Percentiles rank a stretch among this genome's conserved stretches.
These are phyloP conservation scores for Pseudococcus jackbeardsleyi DNA, from an alignment of 2,888 invertebrate genomes.

Conservation along the genomic window DNA sequence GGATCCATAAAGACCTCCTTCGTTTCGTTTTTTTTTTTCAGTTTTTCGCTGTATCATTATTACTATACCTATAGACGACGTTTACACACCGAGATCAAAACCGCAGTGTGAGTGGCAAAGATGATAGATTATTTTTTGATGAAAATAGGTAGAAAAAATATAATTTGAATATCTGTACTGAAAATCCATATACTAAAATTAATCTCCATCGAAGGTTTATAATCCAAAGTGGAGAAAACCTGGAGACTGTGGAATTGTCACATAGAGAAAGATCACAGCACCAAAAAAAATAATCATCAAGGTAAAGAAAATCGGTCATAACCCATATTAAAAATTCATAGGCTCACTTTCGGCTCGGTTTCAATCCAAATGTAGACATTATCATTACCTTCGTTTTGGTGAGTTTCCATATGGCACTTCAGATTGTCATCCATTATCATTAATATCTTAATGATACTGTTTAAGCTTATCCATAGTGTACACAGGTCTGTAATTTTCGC, in stretches of 20 bases:
- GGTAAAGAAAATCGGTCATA: slow-evolving; percentile 42
- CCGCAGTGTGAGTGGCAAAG: slow-evolving; percentile 21
- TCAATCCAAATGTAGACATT: slow-evolving; percentile 54
- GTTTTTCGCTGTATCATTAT: slow-evolving; percentile 50
- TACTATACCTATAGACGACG: slow-evolving; percentile 14
- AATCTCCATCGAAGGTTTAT: background rate
- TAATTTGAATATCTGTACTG: background rate
- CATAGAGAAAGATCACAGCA: background rate
- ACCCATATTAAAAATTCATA: slow-evolving; percentile 59
- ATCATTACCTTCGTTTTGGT: slow-evolving; percentile 63
- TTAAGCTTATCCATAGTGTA: slow-evolving; percentile 58
- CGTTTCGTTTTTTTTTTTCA: slow-evolving; percentile 17
- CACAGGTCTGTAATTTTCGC: slow-evolving; percentile 63
- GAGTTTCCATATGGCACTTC: slow-evolving; percentile 60
- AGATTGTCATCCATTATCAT: slow-evolving; percentile 63
- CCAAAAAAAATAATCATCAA: background rate
- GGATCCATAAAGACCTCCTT: slow-evolving; percentile 51
- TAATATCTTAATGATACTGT: slow-evolving; percentile 65
- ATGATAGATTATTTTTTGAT: slow-evolving; percentile 54
- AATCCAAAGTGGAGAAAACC: background rate
- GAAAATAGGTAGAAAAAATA: background rate
- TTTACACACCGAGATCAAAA: slow-evolving; percentile 20
- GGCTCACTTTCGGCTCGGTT: slow-evolving; percentile 51
- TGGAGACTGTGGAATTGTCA: background rate
- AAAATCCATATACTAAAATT: background rate